A percentile compares a stretch with the other conserved stretches of the same genome.
Conservation (phyloP, 2,888 invertebrate species). For the Eupelmus urozonus region DNA sequence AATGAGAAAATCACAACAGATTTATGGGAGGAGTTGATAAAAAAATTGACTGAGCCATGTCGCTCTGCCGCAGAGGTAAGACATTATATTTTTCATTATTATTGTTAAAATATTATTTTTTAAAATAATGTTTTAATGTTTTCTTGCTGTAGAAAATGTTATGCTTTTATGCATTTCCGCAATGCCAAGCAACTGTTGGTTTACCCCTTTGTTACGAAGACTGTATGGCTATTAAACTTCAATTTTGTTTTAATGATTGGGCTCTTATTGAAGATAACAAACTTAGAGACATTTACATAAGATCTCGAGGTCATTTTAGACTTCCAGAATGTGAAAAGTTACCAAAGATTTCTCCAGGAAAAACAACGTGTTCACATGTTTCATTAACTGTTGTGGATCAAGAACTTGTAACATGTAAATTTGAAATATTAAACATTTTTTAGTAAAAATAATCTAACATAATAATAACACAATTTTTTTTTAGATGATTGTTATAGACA, state of each 20-base stretch:
- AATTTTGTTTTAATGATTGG: constrained; percentile 97
- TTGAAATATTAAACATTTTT: background rate
- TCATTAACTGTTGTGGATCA: constrained; percentile 90
- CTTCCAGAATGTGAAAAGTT: constrained; percentile 91
- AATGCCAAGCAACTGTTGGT: constrained; percentile 86
- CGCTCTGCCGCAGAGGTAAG: constrained; percentile 89
- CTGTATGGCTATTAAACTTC: constrained; percentile 92
- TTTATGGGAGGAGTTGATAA: constrained; percentile 92
- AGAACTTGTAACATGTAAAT: constrained; percentile 88
- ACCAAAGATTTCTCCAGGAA: constrained; percentile 84
- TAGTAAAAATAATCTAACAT: background rate
- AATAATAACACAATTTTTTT: constrained; percentile 61
- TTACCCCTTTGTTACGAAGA: constrained; percentile 95
- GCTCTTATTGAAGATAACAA: constrained; percentile 93
- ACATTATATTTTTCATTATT: background rate
- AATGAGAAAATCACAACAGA: constrained; percentile 91
- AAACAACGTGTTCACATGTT: constrained; percentile 88
- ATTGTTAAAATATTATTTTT: constrained; percentile 14
- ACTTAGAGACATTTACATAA: constrained; percentile 86
- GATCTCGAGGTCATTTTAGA: constrained; percentile 90
- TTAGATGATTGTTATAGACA: constrained; percentile 89
- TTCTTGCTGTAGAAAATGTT: constrained; percentile 83
- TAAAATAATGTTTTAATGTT: background rate
- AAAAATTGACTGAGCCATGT: constrained; percentile 89
- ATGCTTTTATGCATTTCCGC: constrained; percentile 95